phyloP scores from a whole-genome alignment of 2,113 vertebrate species.

The Leptobrachium leishanense region DNA sequence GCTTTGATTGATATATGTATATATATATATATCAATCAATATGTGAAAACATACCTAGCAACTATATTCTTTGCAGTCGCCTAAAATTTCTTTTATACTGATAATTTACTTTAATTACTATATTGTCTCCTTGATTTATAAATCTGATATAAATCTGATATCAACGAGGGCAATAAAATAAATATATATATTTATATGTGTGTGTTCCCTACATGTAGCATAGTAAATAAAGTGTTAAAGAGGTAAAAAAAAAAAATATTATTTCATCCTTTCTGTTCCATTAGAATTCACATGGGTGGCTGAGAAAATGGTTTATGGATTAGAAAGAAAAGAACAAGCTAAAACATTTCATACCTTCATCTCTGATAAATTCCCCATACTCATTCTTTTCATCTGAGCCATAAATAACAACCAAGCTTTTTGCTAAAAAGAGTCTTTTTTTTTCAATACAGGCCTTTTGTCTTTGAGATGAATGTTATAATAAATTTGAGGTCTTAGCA shows the following conservation, averaged over 20 bases:
- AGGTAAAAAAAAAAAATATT: constrained; percentile 82
- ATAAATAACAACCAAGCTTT: constrained; percentile 85
- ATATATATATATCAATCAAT: too few relatives aligned
- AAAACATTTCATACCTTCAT: constrained; percentile 87
- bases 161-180: too few relatives aligned
- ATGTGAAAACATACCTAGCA: too few relatives aligned
- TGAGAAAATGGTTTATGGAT: constrained; percentile 88
- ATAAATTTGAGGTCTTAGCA: constrained; percentile 83
- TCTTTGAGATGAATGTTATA: constrained; percentile 83
- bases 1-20: too few relatives aligned
- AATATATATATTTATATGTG: constrained; percentile 23
- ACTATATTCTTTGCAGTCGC: too few relatives aligned
- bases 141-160: too few relatives aligned
- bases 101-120: too few relatives aligned
- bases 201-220: constrained; percentile 49
- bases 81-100: too few relatives aligned
- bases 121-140: too few relatives aligned
- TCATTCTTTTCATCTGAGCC: constrained; percentile 84
- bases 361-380: constrained; percentile 87
- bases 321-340: constrained; percentile 83
- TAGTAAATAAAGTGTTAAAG: constrained; percentile 80
- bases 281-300: constrained; percentile 88
- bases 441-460: constrained; percentile 76
- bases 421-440: constrained; percentile 77
- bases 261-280: constrained; percentile 82